These are phyloP conservation scores for Cyanoliseus patagonus DNA, from an alignment of 2,113 vertebrate genomes.

Conservation along the genomic window DNA sequence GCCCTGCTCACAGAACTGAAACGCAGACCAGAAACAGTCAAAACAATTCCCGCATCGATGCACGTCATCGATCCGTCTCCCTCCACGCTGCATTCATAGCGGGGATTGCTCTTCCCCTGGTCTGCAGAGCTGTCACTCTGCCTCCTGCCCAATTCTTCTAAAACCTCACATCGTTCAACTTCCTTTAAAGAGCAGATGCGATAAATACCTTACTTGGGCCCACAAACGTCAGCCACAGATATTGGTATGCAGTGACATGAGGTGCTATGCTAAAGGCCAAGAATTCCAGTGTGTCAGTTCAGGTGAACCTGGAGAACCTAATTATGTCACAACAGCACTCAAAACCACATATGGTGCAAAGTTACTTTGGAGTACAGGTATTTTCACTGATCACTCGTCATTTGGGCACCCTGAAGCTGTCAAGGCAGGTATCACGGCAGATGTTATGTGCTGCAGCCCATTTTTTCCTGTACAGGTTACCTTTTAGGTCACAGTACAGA, in stretches of 20 bases:
- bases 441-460: neutral
- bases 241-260: rapidly evolving
- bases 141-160: neutral
- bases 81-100: neutral
- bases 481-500: conserved; percentile 37
- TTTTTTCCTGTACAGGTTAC: conserved; percentile 21
- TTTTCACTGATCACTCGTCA: neutral
- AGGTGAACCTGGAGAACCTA: neutral
- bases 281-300: neutral
- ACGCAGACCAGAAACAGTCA: neutral
- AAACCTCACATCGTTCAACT: neutral
- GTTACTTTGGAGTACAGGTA: neutral
- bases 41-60: neutral
- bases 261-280: neutral
- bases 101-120: neutral
- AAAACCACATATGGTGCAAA: neutral
- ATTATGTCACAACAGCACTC: neutral
- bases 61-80: rapidly evolving
- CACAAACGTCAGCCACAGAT: neutral
- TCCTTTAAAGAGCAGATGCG: neutral
- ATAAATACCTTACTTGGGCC: neutral
- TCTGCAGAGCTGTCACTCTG: neutral
- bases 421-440: neutral
- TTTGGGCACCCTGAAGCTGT: neutral
- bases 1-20: neutral